A percentile compares a stretch with the other conserved stretches of the same genome.
These are phyloP conservation scores for mouse (Mus musculus) DNA, from an alignment of 2,113 vertebrate genomes.

Conservation along the genomic window DNA sequence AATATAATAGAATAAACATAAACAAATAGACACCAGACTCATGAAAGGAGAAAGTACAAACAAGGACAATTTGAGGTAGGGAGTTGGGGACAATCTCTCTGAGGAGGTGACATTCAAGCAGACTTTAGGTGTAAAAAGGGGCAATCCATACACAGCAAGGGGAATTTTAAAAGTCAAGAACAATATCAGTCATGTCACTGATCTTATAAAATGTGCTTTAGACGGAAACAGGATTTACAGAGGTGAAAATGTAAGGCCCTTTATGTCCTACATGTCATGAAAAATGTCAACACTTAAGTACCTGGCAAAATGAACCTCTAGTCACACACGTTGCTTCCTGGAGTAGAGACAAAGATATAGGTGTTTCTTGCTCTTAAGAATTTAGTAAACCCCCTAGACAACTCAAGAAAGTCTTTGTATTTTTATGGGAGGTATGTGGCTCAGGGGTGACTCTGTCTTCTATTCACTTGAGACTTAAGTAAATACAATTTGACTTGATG, in stretches of 20 bases:
- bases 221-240: conserved; percentile 9
- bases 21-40: background rate
- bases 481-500: background rate
- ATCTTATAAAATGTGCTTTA: conserved; percentile 28
- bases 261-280: conserved; percentile 36
- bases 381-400: background rate
- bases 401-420: background rate
- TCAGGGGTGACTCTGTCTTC: background rate
- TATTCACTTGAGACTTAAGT: background rate
- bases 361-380: background rate
- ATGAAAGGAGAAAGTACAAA: background rate
- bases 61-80: background rate
- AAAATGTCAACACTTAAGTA: conserved; percentile 4
- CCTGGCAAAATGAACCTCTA: background rate
- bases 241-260: conserved; percentile 25
- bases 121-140: background rate
- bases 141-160: background rate
- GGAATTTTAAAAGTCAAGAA: conserved; percentile 17
- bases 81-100: background rate
- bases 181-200: background rate
- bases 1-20: background rate
- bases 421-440: background rate
- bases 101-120: background rate
- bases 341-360: background rate
- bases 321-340: background rate